Evolutionary conservation across 1,140 invertebrate genomes (phyloP).

Genomic region (Notospermus geniculatus): DNA sequence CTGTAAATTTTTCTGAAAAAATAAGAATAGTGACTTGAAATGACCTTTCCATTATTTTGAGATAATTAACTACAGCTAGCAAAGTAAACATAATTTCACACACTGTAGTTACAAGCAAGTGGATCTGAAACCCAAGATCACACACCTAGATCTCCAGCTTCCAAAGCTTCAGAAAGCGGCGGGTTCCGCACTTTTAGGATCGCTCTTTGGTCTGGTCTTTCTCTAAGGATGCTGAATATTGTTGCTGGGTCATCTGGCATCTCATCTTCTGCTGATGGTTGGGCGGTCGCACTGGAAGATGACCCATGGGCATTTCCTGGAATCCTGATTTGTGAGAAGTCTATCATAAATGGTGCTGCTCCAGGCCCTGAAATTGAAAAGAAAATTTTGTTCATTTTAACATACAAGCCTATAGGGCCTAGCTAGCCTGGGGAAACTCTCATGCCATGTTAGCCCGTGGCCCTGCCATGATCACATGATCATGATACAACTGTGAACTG

Average conservation of each 20-base stretch:
- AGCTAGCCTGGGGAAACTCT: background rate
- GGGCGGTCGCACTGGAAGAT: too few species aligned
- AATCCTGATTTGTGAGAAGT: background rate
- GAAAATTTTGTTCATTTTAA: background rate
- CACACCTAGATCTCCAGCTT: conserved; percentile 74
- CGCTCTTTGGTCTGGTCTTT: conserved; percentile 88
- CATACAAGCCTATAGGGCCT: background rate
- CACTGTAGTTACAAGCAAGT: background rate
- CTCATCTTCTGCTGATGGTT: conserved; percentile 12
- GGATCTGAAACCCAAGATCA: background rate
- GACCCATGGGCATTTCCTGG: background rate
- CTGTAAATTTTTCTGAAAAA: conserved; percentile 74
- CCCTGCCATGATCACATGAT: background rate
- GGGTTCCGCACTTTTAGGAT: conserved; percentile 93
- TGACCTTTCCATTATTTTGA: conserved; percentile 1
- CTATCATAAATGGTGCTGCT: conserved; percentile 25
- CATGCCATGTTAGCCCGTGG: background rate
- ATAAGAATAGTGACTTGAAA: conserved; percentile 9
- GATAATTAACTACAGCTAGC: background rate
- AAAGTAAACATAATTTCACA: background rate
- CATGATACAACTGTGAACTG: background rate
- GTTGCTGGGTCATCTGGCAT: conserved; percentile 77
- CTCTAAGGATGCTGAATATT: conserved; percentile 83
- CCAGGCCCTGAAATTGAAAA: conserved; percentile 27
- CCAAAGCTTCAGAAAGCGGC: conserved; percentile 81